Base-by-base conservation (phyloP, 2,113 vertebrate species). In the Lipophrys pholis region DNA sequence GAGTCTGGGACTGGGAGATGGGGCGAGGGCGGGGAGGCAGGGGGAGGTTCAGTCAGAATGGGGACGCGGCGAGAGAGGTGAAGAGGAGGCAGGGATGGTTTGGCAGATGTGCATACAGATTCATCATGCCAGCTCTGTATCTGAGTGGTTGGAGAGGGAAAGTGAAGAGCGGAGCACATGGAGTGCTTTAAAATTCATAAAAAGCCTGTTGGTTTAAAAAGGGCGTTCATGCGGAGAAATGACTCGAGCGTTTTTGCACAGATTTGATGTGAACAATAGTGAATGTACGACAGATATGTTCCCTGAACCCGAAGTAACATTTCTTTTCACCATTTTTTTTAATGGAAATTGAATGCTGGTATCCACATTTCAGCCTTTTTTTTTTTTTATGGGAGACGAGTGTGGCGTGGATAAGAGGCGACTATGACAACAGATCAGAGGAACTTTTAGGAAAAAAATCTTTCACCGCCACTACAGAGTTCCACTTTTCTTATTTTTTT, bases 71-170 rank as follows among this genome's bases (percentile, higher is more conserved):
- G 21, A 30, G 21, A 30, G 21, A 30, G 67, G 36, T 11, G 51
- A 17, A 52, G 67, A 16, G 45, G 42, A 69, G 80, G 78, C 62
- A 12, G 62, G 39, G 76, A 69, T 53, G 63, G 50, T 76, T 81
- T 85, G 82, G 78, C 80, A 88, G 79, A 85, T 85, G 87, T 85
- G 80, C 68, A 83, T 82, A 78, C 68, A 82, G 70, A 88, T 91
- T 80, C 72, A 80, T 82, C 87, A 84, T 64, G 55, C 63, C 76
- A 72, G 79, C 78, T 65, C 45, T 67, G 41, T 58, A 73, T 77
- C 11, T 45, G 77, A 80, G 71, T 49, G 56, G 21, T 77, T 62
- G 15, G 38, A 58, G 78, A 65, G 60, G 65, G 69, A 75, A 76
- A 76, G 66, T 49, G 66, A 57, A 60, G 41, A 60, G 66, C 48